A percentile compares a stretch with the other conserved stretches of the same genome.
These are phyloP conservation scores for Malurus alboscapulatus DNA, from an alignment of 2,113 vertebrate species.

Conservation along the genomic window DNA sequence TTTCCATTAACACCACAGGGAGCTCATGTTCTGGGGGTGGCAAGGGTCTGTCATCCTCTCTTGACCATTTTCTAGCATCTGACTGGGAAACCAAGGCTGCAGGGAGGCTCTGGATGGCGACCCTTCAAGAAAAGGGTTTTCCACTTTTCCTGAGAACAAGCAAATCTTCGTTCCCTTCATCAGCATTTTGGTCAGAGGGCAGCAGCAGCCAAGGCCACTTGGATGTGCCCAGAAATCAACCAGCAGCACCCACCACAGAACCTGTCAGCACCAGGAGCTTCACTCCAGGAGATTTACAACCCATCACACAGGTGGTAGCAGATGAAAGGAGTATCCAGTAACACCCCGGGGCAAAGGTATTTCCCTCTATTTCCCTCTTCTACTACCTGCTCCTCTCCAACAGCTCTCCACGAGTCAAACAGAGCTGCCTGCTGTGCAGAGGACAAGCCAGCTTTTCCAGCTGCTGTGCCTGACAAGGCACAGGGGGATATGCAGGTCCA, in stretches of 20 bases:
- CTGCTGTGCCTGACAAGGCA: background rate
- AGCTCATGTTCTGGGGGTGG: background rate
- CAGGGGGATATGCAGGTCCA: accelerated
- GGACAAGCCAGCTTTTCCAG: background rate
- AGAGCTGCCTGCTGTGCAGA: background rate
- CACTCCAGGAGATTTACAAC: background rate
- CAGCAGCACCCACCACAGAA: background rate
- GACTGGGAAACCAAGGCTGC: background rate
- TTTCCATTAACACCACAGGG: background rate
- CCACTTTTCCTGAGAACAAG: background rate
- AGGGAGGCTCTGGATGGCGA: background rate
- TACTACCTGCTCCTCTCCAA: background rate
- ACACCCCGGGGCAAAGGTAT: background rate
- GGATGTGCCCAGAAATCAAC: background rate
- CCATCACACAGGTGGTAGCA: background rate
- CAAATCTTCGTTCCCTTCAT: background rate
- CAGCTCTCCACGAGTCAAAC: background rate
- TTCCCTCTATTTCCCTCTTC: background rate
- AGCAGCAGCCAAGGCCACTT: background rate
- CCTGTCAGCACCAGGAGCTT: background rate
- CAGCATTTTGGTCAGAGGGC: background rate
- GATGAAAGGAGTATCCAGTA: background rate
- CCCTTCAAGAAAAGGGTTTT: background rate
- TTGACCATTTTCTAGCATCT: background rate
- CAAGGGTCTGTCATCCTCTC: background rate